Evolutionary conservation across 2,113 vertebrate genomes (phyloP), one percentile per base, ranked within the genome.

Genomic region (Tricholaema leucomelas): DNA sequence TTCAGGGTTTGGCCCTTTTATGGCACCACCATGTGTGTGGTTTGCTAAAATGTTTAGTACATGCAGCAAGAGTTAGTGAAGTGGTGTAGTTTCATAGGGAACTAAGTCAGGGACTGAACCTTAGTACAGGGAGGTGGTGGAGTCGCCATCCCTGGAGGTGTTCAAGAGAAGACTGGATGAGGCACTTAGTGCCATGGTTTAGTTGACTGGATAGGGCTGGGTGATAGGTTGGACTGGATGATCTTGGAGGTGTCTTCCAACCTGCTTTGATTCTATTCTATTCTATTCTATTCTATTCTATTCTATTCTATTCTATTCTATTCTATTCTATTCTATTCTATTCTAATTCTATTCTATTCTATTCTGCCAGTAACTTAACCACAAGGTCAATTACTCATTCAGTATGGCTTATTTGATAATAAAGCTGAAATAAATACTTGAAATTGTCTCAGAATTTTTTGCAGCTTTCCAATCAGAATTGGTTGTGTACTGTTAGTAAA

Each of bases 381-480:
- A 33, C 42, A 89, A 19, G 19, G 28, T 74, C 69, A 72, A 15
- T 67, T 86, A 36, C 40, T 88, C n/a, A 72, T 83, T 90, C 10
- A 10, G 78, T 81, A 79, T 1, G 4, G 54, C 25, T 64, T 72
- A 35, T 31, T 56, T 81, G 83, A 52, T 90, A 76, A 31, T 46
- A 81, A 65, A 90, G 11, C 31, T 73, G 67, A 85, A 90, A 81
- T 67, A 88, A 91, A 81, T 75, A 64, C 35, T 86, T 78, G 38
- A 78, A 65, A 86, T 44, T 48, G 8, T 81, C 75, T 88, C 18
- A 55, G 35, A 54, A 19, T 54, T 87, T 94, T 93, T 88, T 91
- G 69, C 55, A 54, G 6, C 65, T 91, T 96, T 94, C 35, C 35
- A 50, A 31, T 86, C 18, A 54, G 72, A 92, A 87, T 93, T 85